Percentiles rank a stretch among this genome's conserved stretches.
These are phyloP conservation scores for Chrysolophus pictus DNA, from an alignment of 2,797 vertebrate genomes.

Conservation along the genomic window DNA sequence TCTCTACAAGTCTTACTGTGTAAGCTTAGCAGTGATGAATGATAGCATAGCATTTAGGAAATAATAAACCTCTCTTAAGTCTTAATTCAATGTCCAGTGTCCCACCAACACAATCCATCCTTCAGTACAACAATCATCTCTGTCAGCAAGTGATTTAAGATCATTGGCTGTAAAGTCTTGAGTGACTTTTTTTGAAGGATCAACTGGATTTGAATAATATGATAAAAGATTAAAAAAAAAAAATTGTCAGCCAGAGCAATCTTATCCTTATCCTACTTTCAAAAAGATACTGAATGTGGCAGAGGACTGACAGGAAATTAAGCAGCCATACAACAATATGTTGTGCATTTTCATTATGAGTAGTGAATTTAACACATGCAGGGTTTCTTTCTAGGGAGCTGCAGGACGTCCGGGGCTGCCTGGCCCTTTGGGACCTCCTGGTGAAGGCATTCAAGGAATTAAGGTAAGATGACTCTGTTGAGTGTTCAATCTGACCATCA, in stretches of 20 bases:
- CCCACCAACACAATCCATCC: background rate
- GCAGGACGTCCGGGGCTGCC: slow-evolving; percentile 83
- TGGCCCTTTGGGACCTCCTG: slow-evolving; percentile 85
- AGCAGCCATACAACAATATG: background rate
- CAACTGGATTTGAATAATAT: background rate
- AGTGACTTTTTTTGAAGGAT: background rate
- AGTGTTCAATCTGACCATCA: background rate
- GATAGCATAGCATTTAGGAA: background rate
- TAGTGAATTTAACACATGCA: background rate
- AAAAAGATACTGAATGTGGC: background rate
- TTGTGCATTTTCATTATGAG: background rate
- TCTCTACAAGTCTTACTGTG: background rate
- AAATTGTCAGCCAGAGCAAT: background rate
- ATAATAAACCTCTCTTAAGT: background rate
- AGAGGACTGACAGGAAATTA: background rate
- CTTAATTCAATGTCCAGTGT: background rate
- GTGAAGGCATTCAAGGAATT: slow-evolving; percentile 90
- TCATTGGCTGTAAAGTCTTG: background rate
- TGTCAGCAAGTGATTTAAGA: background rate
- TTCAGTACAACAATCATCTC: background rate
- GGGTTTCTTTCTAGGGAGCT: slow-evolving; percentile 81
- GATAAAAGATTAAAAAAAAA: background rate
- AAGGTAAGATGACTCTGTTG: slow-evolving; percentile 82
- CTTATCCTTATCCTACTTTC: background rate
- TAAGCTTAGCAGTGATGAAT: background rate